Base-by-base conservation (phyloP, 2,113 vertebrate species). In the Cyprinodon tularosa region DNA sequence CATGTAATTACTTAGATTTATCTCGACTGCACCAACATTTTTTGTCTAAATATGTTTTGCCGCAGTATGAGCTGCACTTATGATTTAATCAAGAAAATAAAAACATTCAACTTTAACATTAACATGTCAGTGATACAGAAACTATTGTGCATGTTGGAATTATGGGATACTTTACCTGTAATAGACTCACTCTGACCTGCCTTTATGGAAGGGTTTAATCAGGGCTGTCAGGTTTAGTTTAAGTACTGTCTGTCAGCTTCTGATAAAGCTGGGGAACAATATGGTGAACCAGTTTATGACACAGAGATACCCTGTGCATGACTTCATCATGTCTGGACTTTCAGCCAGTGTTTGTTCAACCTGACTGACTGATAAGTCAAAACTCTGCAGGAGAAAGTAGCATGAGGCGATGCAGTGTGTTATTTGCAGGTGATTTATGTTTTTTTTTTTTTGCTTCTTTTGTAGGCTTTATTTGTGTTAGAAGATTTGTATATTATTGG, bases 301-400 rank as follows among this genome's bases (percentile, higher is more conserved):
- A 65, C 38, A 40, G 69, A 0, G 47, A 78, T 83, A 76, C 57
- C 72, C 62, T 70, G 74, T 71, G 36, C 66, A 80, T 86, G 78
- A 79, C 84, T 86, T 86, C 84, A 86, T 84, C 81, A 57, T 88
- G 85, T 90, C 91, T 91, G 90, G 68, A 90, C 91, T 81, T 89
- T 89, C 75, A 84, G 81, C 71, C 73, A 89, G 42, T 88, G 60
- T 89, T 89, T 89, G 69, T 79, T 44, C 65, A 84, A 67, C 9
- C 60, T 62, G 38, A 72, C 29, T 77, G 75, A 80, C 72, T 82
- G 53, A 77, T 63, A 62, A 72, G 80, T 77, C 80, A 79, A 8
- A 76, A 44, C 84, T 80, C 83, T 77, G 60, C 15, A 29, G 17
- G 9, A 38, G 39, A 60, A 63, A 66, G 11, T 14, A 14, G 13